These are phyloP conservation scores for Apis cerana DNA, from an alignment of 1,140 invertebrate species.

Conservation along the genomic window DNA sequence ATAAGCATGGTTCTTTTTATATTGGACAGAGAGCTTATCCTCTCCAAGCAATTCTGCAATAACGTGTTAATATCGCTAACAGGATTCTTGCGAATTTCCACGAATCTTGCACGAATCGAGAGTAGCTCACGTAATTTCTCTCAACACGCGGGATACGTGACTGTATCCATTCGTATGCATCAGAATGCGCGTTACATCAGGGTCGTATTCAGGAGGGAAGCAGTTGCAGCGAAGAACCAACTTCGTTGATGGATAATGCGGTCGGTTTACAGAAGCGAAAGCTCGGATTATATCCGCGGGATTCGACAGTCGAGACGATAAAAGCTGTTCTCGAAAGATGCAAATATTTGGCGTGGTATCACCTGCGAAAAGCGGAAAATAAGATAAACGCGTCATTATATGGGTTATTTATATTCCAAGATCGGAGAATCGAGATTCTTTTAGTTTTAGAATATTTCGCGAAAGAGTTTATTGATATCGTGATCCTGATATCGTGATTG, in stretches of 20 bases:
- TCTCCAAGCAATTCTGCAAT: constrained; percentile 26
- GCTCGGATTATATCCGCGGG: constrained; percentile 39
- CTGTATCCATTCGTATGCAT: constrained; percentile 34
- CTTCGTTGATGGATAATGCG: constrained; percentile 35
- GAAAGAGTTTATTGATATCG: background rate
- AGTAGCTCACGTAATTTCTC: constrained; percentile 49
- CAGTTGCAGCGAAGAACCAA: constrained; percentile 13
- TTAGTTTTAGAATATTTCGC: background rate
- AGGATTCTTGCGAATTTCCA: constrained; percentile 22
- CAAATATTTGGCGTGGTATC: constrained; percentile 45
- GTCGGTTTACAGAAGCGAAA: constrained; percentile 22
- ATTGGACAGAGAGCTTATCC: no score
- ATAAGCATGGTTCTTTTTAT: background rate
- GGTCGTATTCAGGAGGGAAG: constrained; percentile 7
- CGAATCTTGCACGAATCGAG: constrained; percentile 4
- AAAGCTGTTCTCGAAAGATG: constrained; percentile 42
- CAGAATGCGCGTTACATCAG: constrained; percentile 7
- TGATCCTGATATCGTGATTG: background rate
- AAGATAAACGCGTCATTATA: constrained; percentile 9
- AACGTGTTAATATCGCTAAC: constrained; percentile 17
- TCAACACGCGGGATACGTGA: constrained; percentile 38
- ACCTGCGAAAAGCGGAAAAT: background rate
- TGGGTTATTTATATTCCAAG: background rate
- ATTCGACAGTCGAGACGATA: constrained; percentile 11
- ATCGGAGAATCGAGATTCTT: background rate